A percentile compares a stretch with the other conserved stretches of the same genome.
phyloP scores from a whole-genome alignment of 2,888 invertebrate species.

The Tetrapedia diversipes region DNA sequence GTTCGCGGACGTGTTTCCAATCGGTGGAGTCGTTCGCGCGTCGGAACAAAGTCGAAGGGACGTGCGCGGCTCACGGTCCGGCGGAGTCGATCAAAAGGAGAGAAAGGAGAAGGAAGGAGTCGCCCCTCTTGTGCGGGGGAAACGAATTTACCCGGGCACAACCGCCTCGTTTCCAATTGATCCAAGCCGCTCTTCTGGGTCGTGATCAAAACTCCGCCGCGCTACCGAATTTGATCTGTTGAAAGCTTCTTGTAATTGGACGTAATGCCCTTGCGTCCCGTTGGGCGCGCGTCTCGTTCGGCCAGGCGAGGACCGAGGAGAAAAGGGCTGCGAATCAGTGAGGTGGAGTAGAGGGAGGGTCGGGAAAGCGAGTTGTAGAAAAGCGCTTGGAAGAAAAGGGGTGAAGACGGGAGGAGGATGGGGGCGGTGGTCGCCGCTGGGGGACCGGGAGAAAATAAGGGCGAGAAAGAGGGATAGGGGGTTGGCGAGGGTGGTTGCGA shows the following conservation, averaged over 20 bases:
- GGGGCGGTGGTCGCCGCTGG: slow-evolving; percentile 10
- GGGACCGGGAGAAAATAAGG: slow-evolving; percentile 56
- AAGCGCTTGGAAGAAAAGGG: slow-evolving; percentile 51
- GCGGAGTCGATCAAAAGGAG: slow-evolving; percentile 58
- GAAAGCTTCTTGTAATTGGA: slow-evolving; percentile 76
- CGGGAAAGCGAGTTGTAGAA: slow-evolving; percentile 42
- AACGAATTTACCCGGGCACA: slow-evolving; percentile 58
- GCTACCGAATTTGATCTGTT: slow-evolving; percentile 71
- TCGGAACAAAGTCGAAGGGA: slow-evolving; percentile 50
- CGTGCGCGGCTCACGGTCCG: slow-evolving; percentile 11
- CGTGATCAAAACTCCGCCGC: slow-evolving; percentile 72
- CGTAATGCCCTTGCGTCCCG: slow-evolving; percentile 63
- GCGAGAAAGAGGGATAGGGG: too few relatives aligned
- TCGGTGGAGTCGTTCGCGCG: slow-evolving; percentile 45
- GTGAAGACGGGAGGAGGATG: slow-evolving; percentile 9
- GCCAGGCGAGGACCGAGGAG: slow-evolving; percentile 5
- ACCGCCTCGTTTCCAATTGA: slow-evolving; percentile 65
- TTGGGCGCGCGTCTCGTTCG: neutral
- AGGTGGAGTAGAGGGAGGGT: too few relatives aligned
- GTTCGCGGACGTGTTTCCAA: slow-evolving; percentile 48
- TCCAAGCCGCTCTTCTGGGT: slow-evolving; percentile 68
- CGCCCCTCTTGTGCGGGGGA: slow-evolving; percentile 12
- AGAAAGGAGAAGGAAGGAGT: slow-evolving; percentile 50
- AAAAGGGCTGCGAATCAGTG: slow-evolving; percentile 11
- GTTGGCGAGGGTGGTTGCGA: slow-evolving; percentile 38